phyloP scores from a whole-genome alignment of 2,888 invertebrate genomes.

The Panzeria rudis region DNA sequence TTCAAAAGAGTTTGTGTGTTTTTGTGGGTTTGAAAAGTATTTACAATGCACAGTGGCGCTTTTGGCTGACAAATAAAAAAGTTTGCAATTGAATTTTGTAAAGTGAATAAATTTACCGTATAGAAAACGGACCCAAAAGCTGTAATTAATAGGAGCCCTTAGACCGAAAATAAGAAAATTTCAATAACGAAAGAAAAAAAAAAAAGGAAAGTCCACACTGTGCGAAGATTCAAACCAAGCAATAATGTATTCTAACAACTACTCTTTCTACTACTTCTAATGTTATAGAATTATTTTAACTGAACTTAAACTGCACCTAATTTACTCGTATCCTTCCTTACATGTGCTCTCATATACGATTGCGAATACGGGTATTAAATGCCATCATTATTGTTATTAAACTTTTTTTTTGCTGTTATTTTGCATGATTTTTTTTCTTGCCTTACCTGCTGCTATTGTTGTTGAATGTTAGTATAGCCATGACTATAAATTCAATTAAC shows the following conservation, averaged over 20 bases:
- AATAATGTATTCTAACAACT: constrained; percentile 35
- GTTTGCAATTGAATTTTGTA: too few species aligned
- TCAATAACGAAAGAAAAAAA: too few species aligned
- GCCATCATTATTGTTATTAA: constrained; percentile 66
- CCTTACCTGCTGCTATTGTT: constrained; percentile 3
- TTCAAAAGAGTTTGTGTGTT: not conserved
- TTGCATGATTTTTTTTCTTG: constrained; percentile 8
- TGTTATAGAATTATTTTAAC: constrained; percentile 25
- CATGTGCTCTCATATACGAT: constrained; percentile 2
- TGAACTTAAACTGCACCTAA: not conserved
- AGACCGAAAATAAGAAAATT: too few species aligned
- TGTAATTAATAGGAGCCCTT: too few species aligned
- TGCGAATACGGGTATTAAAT: constrained; percentile 11
- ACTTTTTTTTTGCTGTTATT: constrained; percentile 37
- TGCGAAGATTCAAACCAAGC: constrained; percentile 35
- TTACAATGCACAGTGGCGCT: not conserved
- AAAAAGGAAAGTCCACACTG: not conserved
- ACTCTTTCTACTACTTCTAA: too few species aligned
- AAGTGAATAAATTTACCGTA: too few species aligned
- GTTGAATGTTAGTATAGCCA: constrained; percentile 53
- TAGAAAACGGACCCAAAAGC: too few species aligned
- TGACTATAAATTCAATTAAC: constrained; percentile 72
- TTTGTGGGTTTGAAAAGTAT: constrained; percentile 24
- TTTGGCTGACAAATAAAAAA: too few species aligned
- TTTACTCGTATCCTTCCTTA: constrained; percentile 7